phyloP scores from a whole-genome alignment of 2,113 vertebrate genomes.

The Himantopus leucocephalus region DNA sequence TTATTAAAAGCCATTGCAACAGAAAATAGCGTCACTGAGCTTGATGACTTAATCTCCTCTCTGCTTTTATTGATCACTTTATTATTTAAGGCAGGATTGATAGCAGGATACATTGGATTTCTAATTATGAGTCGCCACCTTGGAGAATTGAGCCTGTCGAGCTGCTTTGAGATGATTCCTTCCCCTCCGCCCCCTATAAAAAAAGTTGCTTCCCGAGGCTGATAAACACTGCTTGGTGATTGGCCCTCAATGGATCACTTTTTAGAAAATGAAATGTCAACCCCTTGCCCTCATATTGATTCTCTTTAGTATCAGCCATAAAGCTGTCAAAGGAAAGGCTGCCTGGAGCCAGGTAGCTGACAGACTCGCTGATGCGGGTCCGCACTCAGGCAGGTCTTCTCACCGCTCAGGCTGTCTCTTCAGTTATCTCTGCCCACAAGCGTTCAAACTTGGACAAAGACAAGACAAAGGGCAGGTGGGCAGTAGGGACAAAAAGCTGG shows the following conservation, averaged over 20 bases:
- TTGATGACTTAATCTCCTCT: slow-evolving; percentile 76
- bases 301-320: slow-evolving; percentile 78
- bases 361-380: slow-evolving; percentile 7
- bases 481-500: neutral
- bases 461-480: neutral
- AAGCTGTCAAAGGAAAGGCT: slow-evolving; percentile 77
- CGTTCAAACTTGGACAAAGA: neutral
- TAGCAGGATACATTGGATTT: slow-evolving; percentile 75
- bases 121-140: slow-evolving; percentile 76
- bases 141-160: slow-evolving; percentile 73
- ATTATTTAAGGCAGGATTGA: slow-evolving; percentile 78
- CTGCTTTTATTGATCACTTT: slow-evolving; percentile 75
- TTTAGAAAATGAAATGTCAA: slow-evolving; percentile 86
- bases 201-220: slow-evolving; percentile 73
- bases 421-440: neutral
- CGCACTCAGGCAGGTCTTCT: slow-evolving; percentile 34
- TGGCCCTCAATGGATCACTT: slow-evolving; percentile 82
- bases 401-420: neutral
- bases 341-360: slow-evolving; percentile 75
- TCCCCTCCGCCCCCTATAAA: slow-evolving; percentile 52
- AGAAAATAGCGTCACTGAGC: slow-evolving; percentile 59
- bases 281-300: slow-evolving; percentile 81
- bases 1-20: slow-evolving; percentile 74
- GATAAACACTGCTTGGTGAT: slow-evolving; percentile 79
- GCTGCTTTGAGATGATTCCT: slow-evolving; percentile 69